Conservation (phyloP, 1,140 invertebrate genomes). For the Anoplolepis gracilipes region DNA sequence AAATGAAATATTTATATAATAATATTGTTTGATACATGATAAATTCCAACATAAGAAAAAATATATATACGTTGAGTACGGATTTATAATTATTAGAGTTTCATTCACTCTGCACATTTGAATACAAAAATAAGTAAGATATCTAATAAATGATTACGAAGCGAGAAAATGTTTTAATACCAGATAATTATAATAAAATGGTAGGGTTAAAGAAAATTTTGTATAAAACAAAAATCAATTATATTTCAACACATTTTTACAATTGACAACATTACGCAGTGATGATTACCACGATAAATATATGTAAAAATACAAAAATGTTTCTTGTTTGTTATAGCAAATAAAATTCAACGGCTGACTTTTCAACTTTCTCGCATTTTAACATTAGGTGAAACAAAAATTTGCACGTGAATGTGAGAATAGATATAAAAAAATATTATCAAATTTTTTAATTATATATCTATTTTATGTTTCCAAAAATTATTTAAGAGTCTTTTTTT, state of each 20-base stretch:
- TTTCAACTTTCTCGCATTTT: constrained; percentile 4
- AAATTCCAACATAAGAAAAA: neutral
- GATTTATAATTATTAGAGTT: neutral
- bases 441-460: neutral
- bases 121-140: no score
- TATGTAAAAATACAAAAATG: neutral
- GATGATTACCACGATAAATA: neutral
- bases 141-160: neutral
- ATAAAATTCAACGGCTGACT: neutral
- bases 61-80: neutral
- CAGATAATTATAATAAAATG: neutral
- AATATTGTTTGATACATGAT: neutral
- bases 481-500: neutral
- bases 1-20: neutral
- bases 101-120: neutral
- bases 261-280: neutral
- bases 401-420: neutral
- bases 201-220: neutral
- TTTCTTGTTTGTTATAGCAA: constrained; percentile 4
- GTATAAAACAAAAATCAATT: neutral
- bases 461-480: constrained; percentile 7
- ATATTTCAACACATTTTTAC: constrained; percentile 26
- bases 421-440: constrained; percentile 1
- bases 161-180: neutral
- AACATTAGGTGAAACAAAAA: neutral